Percentiles rank a stretch among this genome's conserved stretches.
These are phyloP conservation scores for Condylura cristata DNA, from an alignment of 2,113 vertebrate genomes.

Conservation along the genomic window DNA sequence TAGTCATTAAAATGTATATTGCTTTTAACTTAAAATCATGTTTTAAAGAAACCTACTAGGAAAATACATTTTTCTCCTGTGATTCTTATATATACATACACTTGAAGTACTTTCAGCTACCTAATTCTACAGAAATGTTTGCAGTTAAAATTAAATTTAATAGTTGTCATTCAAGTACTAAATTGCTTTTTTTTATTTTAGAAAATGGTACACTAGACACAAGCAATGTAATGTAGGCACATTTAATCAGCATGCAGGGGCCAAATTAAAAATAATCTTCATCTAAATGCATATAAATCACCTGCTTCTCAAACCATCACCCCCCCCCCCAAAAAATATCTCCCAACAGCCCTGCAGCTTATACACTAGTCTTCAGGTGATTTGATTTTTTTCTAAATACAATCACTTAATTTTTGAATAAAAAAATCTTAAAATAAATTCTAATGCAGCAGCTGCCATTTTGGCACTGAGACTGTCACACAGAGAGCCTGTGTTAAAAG, in stretches of 20 bases:
- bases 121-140: slow-evolving; percentile 5
- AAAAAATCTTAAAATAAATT: slow-evolving; percentile 73
- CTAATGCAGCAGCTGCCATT: slow-evolving; percentile 58
- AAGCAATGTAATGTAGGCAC: neutral
- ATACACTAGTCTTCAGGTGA: neutral
- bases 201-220: slow-evolving; percentile 16
- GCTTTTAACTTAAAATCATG: neutral
- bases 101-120: neutral
- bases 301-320: neutral
- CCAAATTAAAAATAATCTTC: slow-evolving; percentile 26
- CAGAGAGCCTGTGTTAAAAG: slow-evolving; percentile 70
- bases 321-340: slow-evolving; percentile 16
- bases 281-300: slow-evolving; percentile 12
- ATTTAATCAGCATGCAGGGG: neutral
- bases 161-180: neutral
- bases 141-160: slow-evolving; percentile 9
- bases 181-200: neutral
- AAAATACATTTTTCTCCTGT: slow-evolving; percentile 9
- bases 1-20: neutral
- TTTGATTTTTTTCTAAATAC: neutral
- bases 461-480: slow-evolving; percentile 57
- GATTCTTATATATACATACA: neutral
- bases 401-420: slow-evolving; percentile 69
- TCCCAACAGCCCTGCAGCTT: neutral
- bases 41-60: neutral